phyloP scores from a whole-genome alignment of 2,888 invertebrate species.

The Camponotus fellah region DNA sequence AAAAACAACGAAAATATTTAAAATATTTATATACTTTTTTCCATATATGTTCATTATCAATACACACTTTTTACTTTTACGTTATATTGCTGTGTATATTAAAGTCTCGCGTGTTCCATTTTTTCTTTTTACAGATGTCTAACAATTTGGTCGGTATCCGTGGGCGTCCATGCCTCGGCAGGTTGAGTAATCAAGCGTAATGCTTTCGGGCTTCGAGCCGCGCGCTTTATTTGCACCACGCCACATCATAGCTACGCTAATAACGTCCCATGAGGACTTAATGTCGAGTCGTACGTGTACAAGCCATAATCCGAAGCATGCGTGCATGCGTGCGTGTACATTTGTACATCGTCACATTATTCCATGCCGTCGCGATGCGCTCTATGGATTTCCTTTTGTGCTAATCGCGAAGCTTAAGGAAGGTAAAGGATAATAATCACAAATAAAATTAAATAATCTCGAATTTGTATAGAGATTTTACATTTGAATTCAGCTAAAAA shows the following conservation, averaged over 20 bases:
- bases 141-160: conserved; percentile 54
- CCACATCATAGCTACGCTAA: conserved; percentile 82
- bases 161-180: conserved; percentile 65
- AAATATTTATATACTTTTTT: neutral
- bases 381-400: conserved; percentile 27
- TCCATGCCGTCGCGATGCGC: neutral
- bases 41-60: neutral
- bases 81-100: neutral
- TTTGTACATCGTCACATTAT: neutral
- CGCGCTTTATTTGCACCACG: conserved; percentile 81
- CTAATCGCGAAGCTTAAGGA: conserved; percentile 29
- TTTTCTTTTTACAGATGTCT: conserved; percentile 39
- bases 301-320: conserved; percentile 74
- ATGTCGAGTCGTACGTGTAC: conserved; percentile 72
- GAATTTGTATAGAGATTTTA: neutral
- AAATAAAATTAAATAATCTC: neutral
- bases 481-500: neutral
- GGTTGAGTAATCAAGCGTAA: conserved; percentile 80
- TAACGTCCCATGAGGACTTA: conserved; percentile 83
- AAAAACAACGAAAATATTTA: neutral
- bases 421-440: neutral
- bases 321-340: conserved; percentile 60
- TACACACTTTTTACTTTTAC: neutral
- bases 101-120: neutral
- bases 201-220: conserved; percentile 80